Conservation (phyloP, 2,797 vertebrate species). For the Siniperca undulata region DNA sequence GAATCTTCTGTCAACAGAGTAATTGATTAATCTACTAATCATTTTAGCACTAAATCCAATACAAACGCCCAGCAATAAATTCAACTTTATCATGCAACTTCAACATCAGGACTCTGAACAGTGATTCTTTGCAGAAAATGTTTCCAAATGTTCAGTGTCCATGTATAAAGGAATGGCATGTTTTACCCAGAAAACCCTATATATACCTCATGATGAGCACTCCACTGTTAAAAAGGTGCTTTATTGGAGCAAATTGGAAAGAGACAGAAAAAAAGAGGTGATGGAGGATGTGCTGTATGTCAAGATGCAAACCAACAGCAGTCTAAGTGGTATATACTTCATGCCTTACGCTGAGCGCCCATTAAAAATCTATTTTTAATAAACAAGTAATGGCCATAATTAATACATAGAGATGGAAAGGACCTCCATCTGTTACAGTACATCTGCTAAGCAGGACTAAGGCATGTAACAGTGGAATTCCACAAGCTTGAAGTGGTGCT, state of each 20-base stretch:
- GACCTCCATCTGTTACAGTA: constrained; percentile 52
- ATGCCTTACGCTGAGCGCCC: constrained; percentile 24
- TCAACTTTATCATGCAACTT: not conserved
- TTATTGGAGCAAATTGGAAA: constrained; percentile 25
- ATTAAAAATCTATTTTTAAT: constrained; percentile 60
- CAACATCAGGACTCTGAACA: not conserved
- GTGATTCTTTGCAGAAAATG: not conserved
- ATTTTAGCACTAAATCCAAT: not conserved
- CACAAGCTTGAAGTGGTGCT: constrained; percentile 34
- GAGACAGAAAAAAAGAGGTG: constrained; percentile 8
- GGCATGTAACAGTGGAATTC: constrained; percentile 21
- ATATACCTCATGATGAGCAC: constrained; percentile 8
- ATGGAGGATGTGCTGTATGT: not conserved
- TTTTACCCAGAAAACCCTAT: constrained; percentile 1
- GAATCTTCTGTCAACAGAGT: not conserved
- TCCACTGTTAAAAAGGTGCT: not conserved
- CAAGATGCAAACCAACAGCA: constrained; percentile 40
- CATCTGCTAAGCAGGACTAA: constrained; percentile 42
- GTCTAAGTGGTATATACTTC: constrained; percentile 7
- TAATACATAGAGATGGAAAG: constrained; percentile 58
- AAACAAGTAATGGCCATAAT: constrained; percentile 54
- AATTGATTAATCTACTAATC: not conserved
- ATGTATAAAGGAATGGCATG: not conserved
- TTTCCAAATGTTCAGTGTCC: constrained; percentile 22
- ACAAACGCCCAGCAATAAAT: not conserved